Conservation (phyloP, 1,140 invertebrate genomes). For the Solen grandis region DNA sequence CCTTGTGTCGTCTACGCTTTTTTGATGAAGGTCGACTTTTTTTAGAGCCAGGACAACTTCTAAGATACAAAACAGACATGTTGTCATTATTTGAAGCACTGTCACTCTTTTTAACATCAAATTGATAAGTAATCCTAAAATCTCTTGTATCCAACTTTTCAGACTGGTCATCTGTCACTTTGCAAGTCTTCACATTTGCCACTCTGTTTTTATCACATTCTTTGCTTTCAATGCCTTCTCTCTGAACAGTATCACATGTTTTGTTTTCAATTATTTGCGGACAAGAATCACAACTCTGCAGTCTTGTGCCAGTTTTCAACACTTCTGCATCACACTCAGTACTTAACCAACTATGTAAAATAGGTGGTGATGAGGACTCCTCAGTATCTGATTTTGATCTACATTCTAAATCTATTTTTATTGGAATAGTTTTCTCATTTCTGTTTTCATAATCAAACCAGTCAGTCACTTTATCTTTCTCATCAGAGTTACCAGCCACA, state of each 20-base stretch:
- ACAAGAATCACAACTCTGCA: too few species aligned
- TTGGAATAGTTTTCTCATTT: constrained; percentile 2
- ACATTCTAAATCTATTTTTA: background rate
- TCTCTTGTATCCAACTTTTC: background rate
- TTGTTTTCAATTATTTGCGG: too few species aligned
- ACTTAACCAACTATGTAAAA: constrained; percentile 47
- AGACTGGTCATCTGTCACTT: background rate
- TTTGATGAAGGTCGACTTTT: constrained; percentile 38
- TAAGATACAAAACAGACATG: constrained; percentile 16
- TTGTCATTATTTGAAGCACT: background rate
- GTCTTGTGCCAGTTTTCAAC: too few species aligned
- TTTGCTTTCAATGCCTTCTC: background rate
- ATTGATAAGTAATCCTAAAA: background rate
- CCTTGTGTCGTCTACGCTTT: constrained; percentile 31
- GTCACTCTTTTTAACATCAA: background rate
- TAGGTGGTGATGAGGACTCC: background rate
- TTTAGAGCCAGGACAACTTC: constrained; percentile 15
- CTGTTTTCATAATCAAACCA: constrained; percentile 37
- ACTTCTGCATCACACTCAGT: constrained; percentile 27
- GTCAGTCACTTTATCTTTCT: constrained; percentile 9
- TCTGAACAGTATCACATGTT: background rate
- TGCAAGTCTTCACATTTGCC: background rate
- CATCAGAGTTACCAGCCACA: too few species aligned
- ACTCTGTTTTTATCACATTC: background rate
- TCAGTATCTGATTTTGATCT: background rate